phyloP scores from a whole-genome alignment of 2,113 vertebrate species.

The Sorex araneus region DNA sequence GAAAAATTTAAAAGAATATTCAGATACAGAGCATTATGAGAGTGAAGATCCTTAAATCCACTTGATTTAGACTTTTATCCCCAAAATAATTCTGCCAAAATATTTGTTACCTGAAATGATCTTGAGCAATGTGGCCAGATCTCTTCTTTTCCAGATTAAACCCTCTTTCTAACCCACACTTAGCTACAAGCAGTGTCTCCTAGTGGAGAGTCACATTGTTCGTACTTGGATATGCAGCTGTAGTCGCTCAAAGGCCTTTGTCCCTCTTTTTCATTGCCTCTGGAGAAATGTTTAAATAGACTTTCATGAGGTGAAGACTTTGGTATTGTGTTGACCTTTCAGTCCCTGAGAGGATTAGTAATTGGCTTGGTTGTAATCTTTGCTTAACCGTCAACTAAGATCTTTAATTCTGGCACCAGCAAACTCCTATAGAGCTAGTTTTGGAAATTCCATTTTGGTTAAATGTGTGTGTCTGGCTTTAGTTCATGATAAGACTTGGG shows the following conservation, averaged over 20 bases:
- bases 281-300: conserved; percentile 54
- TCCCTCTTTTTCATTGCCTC: not conserved
- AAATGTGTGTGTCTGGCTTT: not conserved
- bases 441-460: not conserved
- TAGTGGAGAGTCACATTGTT: not conserved
- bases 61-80: not conserved
- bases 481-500: not conserved
- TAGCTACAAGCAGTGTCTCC: not conserved
- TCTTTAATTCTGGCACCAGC: not conserved
- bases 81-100: not conserved
- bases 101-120: not conserved
- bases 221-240: not conserved
- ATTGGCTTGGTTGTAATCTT: conserved; percentile 42
- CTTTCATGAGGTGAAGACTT: not conserved
- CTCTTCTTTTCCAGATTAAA: not conserved
- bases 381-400: not conserved
- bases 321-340: not conserved
- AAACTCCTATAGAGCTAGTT: not conserved
- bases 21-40: not conserved
- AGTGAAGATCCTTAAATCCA: not conserved
- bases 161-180: not conserved
- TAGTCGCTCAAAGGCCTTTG: not conserved
- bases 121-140: not conserved
- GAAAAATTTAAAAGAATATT: not conserved
- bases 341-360: conserved; percentile 35